A percentile compares a stretch with the other conserved stretches of the same genome.
Conservation (phyloP, 2,888 invertebrate species). For the Carcina quercana region DNA sequence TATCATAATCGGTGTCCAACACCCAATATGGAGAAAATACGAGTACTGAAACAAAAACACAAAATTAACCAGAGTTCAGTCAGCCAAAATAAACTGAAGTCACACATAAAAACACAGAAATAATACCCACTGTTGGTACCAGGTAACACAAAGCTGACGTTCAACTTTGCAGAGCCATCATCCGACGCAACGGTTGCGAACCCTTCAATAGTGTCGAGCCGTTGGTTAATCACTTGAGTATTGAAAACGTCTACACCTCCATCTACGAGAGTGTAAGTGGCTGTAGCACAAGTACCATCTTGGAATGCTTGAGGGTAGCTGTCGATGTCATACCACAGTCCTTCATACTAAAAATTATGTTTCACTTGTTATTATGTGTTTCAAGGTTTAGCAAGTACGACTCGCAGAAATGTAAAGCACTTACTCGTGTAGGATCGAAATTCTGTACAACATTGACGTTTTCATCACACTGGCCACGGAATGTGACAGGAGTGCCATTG, state of each 20-base stretch:
- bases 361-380: constrained; percentile 17
- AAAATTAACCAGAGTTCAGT: no score
- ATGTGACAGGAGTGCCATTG: constrained; percentile 25
- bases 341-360: constrained; percentile 8
- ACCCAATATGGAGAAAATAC: constrained; percentile 69
- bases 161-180: constrained; percentile 67
- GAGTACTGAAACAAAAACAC: constrained; percentile 30
- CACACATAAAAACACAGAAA: background rate
- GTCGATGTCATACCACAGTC: constrained; percentile 19
- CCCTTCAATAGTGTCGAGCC: constrained; percentile 65
- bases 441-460: constrained; percentile 27
- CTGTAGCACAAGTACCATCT: constrained; percentile 40
- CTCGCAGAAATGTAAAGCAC: constrained; percentile 16
- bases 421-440: constrained; percentile 35
- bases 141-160: constrained; percentile 71
- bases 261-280: constrained; percentile 32
- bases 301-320: constrained; percentile 25
- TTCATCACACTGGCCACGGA: constrained; percentile 36
- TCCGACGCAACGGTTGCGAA: constrained; percentile 43
- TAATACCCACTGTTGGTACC: constrained; percentile 52
- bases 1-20: constrained; percentile 77
- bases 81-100: no score
- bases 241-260: constrained; percentile 20
- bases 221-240: constrained; percentile 22
- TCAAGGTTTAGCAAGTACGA: constrained; percentile 12